Conservation (phyloP, 1,140 invertebrate genomes). For the Trypoxylus dichotomus region DNA sequence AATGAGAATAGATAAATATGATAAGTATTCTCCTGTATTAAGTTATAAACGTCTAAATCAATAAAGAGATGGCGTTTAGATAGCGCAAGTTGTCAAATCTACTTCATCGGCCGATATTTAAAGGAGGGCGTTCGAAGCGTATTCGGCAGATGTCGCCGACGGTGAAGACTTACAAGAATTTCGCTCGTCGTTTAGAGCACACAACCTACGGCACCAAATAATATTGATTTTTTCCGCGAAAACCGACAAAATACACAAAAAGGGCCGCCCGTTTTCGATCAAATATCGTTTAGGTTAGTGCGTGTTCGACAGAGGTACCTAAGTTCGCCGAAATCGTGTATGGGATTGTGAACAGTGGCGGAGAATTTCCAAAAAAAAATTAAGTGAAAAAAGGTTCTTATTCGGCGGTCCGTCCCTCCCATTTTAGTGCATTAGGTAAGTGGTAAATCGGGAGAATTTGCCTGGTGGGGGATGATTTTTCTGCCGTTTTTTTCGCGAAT, state of each 20-base stretch:
- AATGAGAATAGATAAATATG: no score
- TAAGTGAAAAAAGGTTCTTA: background rate
- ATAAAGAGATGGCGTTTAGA: no score
- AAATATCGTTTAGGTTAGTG: background rate
- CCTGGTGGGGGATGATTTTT: background rate
- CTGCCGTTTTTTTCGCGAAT: background rate
- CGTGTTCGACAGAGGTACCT: background rate
- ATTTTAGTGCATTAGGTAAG: constrained; percentile 25
- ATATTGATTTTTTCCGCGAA: constrained; percentile 16
- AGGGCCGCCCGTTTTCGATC: background rate
- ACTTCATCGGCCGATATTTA: background rate
- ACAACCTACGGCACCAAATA: constrained; percentile 19
- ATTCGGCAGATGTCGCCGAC: background rate
- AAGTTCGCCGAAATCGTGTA: background rate
- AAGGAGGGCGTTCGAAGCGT: background rate
- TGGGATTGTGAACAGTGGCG: background rate
- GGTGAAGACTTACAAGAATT: constrained; percentile 2
- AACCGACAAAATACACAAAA: constrained; percentile 12
- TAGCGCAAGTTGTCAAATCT: background rate
- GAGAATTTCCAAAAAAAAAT: background rate
- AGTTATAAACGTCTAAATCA: no score
- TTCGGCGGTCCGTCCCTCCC: constrained; percentile 8
- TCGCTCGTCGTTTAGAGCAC: background rate
- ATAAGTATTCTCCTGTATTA: no score
- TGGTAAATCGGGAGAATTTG: background rate